Base-by-base conservation (phyloP, 2,113 vertebrate species). In the Sterna hirundo region DNA sequence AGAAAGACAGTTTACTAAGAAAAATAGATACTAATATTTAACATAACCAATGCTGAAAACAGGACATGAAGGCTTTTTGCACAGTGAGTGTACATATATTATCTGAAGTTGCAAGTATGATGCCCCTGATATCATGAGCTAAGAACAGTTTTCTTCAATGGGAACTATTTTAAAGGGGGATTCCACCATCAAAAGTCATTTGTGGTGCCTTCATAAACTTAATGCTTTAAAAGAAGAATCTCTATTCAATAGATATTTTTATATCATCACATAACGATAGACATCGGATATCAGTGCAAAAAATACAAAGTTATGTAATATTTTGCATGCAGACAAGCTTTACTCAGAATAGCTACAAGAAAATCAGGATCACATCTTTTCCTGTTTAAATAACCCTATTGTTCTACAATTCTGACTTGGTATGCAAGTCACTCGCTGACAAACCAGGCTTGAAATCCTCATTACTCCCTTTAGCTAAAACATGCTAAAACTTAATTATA, bases 371-470 rank as follows among this genome's bases (percentile, higher is more conserved):
- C 62, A 34, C 64, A 51, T 91, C n/a, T 78, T 94, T 74, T 94
- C 68, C 79, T 91, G 40, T 76, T 96, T 78, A 95, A 96, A 86
- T 83, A 83, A 93, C 44, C 38, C 46, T 55, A 91, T 34, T 90
- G 52, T 91, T 97, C 78, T 78, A 82, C 52, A 80, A 36, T 69
- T 82, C 66, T 93, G 83, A 82, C 51, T 96, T 86, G 58, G 23
- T 86, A 93, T 89, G 57, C 94, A 93, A 83, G 64, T 87, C 80
- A 94, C 70, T 86, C 19, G 9, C 44, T 68, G 40, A 65, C 71
- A 95, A 64, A 51, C 52, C 36, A 88, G 51, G 81, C 71, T 71
- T 95, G 61, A 97, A 96, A 95, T 87, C 78, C 90, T 95, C 65
- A 86, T 94, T 95, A 95, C 42, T 80, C 49, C 47, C 60, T 87